Conservation (phyloP, 2,113 vertebrate species). For the Sminthopsis crassicaudata region DNA sequence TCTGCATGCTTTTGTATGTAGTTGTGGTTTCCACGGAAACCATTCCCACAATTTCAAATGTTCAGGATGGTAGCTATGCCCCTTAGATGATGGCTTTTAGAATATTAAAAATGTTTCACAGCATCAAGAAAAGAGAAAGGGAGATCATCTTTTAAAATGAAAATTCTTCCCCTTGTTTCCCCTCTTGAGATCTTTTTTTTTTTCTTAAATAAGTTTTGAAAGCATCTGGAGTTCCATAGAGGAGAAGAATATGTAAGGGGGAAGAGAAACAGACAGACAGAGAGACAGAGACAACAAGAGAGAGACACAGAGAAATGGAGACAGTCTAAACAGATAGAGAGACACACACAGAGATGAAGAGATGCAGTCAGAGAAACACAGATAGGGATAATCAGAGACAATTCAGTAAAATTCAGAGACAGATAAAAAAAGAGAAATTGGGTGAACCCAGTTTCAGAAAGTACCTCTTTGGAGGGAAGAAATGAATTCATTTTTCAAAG, state of each 20-base stretch:
- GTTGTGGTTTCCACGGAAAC: conserved; percentile 84
- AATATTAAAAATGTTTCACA: conserved; percentile 69
- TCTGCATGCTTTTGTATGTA: conserved; percentile 80
- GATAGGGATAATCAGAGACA: no score
- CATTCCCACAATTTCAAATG: conserved; percentile 73
- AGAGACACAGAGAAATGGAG: no score
- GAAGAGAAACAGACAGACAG: neutral
- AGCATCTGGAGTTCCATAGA: neutral
- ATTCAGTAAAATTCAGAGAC: no score
- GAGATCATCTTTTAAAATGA: conserved; percentile 59
- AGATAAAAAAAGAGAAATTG: no score
- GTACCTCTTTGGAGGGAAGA: neutral
- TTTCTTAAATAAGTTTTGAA: conserved; percentile 33
- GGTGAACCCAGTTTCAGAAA: neutral
- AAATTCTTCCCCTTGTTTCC: accelerated
- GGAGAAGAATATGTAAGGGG: accelerated
- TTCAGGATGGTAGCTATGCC: conserved; percentile 67
- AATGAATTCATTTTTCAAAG: neutral
- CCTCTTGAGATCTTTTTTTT: conserved; percentile 10
- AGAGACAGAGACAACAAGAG: no score
- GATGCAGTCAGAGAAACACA: neutral
- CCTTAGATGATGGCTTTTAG: conserved; percentile 69
- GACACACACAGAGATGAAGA: neutral
- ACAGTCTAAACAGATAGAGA: no score
- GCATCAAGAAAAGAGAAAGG: conserved; percentile 46